Evolutionary conservation across 2,888 invertebrate species (phyloP).

Genomic region (Callyntrura guangdongensis): DNA sequence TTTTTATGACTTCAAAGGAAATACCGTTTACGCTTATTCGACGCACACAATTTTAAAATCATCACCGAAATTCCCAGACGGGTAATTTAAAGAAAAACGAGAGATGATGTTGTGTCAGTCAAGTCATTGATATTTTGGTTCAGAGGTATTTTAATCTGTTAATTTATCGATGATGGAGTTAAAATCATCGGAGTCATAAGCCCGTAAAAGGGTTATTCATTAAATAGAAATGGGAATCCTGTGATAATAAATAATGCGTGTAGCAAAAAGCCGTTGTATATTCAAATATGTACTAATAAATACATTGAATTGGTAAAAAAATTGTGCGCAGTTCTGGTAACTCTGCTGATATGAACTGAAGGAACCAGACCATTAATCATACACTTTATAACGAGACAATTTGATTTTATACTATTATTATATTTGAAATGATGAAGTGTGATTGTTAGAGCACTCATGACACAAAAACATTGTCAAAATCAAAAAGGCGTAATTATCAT

Average conservation of each 20-base stretch:
- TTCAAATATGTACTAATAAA: neutral
- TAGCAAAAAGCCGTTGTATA: neutral
- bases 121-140: neutral
- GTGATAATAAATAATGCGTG: constrained; percentile 44
- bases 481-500: constrained; percentile 19
- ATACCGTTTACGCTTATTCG: neutral
- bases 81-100: neutral
- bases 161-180: constrained; percentile 49
- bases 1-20: constrained; percentile 49
- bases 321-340: neutral
- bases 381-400: constrained; percentile 50
- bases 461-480: constrained; percentile 59
- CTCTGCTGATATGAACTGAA: neutral
- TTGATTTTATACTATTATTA: constrained; percentile 48
- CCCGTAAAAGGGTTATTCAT: constrained; percentile 59
- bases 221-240: constrained; percentile 41
- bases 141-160: constrained; percentile 1
- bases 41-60: neutral
- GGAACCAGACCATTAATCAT: constrained; percentile 51
- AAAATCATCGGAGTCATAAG: constrained; percentile 54
- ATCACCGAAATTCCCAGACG: neutral
- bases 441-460: constrained; percentile 33
- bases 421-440: constrained; percentile 40
- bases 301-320: neutral
- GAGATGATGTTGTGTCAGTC: constrained; percentile 1